Conservation (phyloP, 53 echinoderm and acorn worm genomes). For the Zoroaster sp. region DNA sequence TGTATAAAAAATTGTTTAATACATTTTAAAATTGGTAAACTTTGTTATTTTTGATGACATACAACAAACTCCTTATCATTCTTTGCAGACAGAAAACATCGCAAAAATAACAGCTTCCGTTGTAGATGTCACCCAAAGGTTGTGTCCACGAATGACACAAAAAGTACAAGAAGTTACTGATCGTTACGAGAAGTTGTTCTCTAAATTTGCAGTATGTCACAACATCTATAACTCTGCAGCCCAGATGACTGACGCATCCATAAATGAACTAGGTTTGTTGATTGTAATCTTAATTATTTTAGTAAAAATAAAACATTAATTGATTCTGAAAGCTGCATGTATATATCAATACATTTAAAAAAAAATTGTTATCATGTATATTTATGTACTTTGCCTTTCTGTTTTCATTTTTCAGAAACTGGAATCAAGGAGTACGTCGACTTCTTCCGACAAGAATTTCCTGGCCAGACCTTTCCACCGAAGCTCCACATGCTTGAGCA, state of each 20-base stretch:
- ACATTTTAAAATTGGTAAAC: not conserved
- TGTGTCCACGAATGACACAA: not conserved
- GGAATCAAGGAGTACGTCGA: not conserved
- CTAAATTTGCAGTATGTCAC: not conserved
- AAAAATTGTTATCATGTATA: not conserved
- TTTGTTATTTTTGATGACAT: too few relatives aligned
- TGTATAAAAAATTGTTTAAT: not conserved
- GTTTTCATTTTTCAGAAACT: not conserved
- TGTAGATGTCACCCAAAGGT: not conserved
- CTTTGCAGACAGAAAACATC: slow-evolving; percentile 8
- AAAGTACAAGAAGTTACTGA: not conserved
- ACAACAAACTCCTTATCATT: not conserved
- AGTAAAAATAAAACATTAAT: not conserved
- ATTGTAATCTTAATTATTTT: not conserved
- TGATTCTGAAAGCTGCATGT: not conserved
- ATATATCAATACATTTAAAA: not conserved
- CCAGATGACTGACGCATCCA: not conserved
- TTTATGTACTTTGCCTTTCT: not conserved
- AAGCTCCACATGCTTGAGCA: slow-evolving; percentile 59
- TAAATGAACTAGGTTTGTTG: not conserved
- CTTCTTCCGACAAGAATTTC: not conserved
- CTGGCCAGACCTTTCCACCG: not conserved
- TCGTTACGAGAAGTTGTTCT: not conserved
- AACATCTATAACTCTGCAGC: not conserved
- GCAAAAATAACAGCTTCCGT: not conserved